Evolutionary conservation across 2,797 vertebrate genomes (phyloP), one percentile per base, ranked within the genome.

Genomic region (Gorsachius magnificus): DNA sequence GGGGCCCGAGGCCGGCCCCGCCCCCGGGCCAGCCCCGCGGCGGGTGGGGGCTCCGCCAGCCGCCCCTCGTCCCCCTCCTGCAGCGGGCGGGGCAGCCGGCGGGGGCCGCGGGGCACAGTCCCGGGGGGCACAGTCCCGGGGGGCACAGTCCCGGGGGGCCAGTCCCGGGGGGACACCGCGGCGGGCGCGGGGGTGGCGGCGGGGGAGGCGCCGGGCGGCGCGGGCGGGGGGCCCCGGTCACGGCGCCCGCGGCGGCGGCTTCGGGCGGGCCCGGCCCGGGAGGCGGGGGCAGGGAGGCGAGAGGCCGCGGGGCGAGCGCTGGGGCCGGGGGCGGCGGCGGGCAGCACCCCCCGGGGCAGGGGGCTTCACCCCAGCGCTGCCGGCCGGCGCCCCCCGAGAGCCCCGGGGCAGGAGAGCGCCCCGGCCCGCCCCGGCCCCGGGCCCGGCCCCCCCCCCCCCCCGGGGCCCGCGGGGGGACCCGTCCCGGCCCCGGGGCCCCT

Each of bases 1-100:
- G 1, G 48, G 33, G n/a, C 26, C 56, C 28, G 1, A 3, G 29
- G 17, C n/a, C 7, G 3, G 45, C n/a, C n/a, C n/a, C n/a, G n/a
- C n/a, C n/a, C n/a, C n/a, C n/a, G n/a, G n/a, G n/a, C 7, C 7
- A 43, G 71, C 64, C 35, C 38, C 3, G 46, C 5, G 45, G 36
- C 1, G 4, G 10, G 24, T 11, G 57, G 43, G 31, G 35, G 43
- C 50, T 43, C 35, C 5, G 2, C 48, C 31, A 6, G 15, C 13
- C 15, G 5, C 25, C 36, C 19, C 38, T 51, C 22, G 7, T 1
- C 19, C 36, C 36, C 36, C 36, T n/a, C n/a, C n/a, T n/a, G n/a
- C n/a, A 18, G 20, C 28, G 7, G 50, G 43, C 38, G 38, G 26
- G 36, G 28, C 53, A 22, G 22, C 10, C 33, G 5, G 16, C 12